Conservation (phyloP, 1,140 invertebrate species). For the Lucilia sericata region DNA sequence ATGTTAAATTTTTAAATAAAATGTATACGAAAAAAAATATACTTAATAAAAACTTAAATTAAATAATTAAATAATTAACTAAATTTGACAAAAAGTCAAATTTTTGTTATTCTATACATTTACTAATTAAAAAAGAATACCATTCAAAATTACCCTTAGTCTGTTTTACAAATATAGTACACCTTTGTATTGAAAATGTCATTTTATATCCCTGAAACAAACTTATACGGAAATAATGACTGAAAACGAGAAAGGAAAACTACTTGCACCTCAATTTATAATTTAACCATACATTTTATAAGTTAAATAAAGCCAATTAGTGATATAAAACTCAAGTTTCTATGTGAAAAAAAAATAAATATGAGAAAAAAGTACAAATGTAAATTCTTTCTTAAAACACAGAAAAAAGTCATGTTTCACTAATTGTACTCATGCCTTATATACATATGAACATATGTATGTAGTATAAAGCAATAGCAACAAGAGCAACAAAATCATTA, state of each 20-base stretch:
- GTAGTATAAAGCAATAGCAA: not conserved
- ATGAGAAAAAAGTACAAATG: not conserved
- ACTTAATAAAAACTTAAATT: too few species aligned
- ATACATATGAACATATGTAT: not conserved
- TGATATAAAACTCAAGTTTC: not conserved
- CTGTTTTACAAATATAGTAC: too few species aligned
- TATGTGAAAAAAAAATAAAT: not conserved
- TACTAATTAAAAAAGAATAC: too few species aligned
- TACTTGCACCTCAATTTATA: not conserved
- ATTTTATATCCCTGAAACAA: not conserved
- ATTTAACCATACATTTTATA: constrained; percentile 1
- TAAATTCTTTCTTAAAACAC: not conserved
- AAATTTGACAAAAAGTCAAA: too few species aligned
- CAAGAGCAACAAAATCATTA: not conserved
- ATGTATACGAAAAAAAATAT: too few species aligned
- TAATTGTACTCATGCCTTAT: not conserved
- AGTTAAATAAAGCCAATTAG: constrained; percentile 24
- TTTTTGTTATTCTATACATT: too few species aligned
- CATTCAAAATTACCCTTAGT: too few species aligned
- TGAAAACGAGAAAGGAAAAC: not conserved
- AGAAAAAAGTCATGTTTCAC: not conserved
- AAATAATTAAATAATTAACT: too few species aligned
- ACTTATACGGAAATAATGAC: not conserved
- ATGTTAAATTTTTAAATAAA: too few species aligned
- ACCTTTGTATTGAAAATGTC: not conserved